Conservation (phyloP, 2,888 invertebrate genomes). For the Sarcophaga rosellei region DNA sequence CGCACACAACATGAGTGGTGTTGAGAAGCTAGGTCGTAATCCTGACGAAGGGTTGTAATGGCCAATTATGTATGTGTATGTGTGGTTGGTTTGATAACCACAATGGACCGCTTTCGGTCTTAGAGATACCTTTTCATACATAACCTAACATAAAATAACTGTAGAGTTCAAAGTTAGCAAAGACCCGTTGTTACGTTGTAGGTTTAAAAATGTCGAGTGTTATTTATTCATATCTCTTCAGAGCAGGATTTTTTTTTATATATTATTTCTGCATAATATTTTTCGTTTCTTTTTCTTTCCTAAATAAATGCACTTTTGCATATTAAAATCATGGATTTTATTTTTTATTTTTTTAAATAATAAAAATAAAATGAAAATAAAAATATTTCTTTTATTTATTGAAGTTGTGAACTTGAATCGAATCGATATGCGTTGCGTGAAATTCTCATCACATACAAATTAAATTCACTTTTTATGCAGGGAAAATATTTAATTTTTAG, state of each 20-base stretch:
- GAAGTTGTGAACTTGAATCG: conserved; percentile 54
- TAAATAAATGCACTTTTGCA: conserved; percentile 60
- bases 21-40: no score
- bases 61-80: no score
- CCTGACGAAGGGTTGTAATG: no score
- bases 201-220: background rate
- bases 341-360: background rate
- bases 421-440: conserved; percentile 18
- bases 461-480: conserved; percentile 44
- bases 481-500: background rate
- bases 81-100: no score
- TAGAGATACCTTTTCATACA: no score
- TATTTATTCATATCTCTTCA: background rate
- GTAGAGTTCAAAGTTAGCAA: no score
- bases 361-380: no score
- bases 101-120: no score
- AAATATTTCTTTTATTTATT: conserved; percentile 6
- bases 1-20: no score
- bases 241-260: background rate
- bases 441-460: conserved; percentile 23
- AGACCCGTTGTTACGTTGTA: background rate
- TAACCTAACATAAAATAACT: no score
- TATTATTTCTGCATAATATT: background rate
- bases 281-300: background rate
- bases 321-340: conserved; percentile 38